These are phyloP conservation scores for Oryzias sinensis DNA, from an alignment of 2,797 vertebrate genomes.

Conservation along the genomic window DNA sequence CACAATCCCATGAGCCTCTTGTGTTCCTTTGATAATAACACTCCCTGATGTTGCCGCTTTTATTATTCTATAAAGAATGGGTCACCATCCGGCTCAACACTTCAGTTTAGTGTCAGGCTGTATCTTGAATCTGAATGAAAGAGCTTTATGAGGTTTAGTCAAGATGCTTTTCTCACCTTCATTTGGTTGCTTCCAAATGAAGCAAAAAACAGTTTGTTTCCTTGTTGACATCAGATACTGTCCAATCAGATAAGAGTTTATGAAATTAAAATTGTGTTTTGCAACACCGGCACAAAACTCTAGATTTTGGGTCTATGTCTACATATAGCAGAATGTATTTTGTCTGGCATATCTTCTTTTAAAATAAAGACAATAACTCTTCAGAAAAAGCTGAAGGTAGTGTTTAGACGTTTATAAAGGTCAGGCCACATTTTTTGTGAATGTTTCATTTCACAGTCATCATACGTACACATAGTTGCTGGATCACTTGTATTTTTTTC, in stretches of 20 bases:
- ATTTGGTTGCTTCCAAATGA: slow-evolving; percentile 20
- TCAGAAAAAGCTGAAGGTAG: too few relatives aligned
- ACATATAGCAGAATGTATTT: too few relatives aligned
- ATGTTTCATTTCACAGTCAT: too few relatives aligned
- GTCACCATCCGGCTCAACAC: neutral
- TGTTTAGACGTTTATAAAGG: too few relatives aligned
- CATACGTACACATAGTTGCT: too few relatives aligned
- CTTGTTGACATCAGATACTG: slow-evolving; percentile 2
- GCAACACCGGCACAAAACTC: neutral
- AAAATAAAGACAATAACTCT: too few relatives aligned
- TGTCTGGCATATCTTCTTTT: too few relatives aligned
- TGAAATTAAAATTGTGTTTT: neutral
- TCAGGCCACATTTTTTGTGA: too few relatives aligned
- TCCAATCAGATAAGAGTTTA: slow-evolving; percentile 5
- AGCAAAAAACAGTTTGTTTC: slow-evolving; percentile 34
- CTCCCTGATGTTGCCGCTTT: neutral
- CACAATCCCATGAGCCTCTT: neutral
- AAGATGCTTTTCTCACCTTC: slow-evolving; percentile 8
- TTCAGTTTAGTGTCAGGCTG: neutral
- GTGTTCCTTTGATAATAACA: neutral
- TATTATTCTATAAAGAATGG: neutral
- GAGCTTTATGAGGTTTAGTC: slow-evolving; percentile 8
- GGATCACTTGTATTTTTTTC: too few relatives aligned
- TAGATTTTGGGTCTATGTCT: neutral
- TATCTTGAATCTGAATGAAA: slow-evolving; percentile 3